phyloP scores from a whole-genome alignment of 2,888 invertebrate species.

The Gibbula magus region DNA sequence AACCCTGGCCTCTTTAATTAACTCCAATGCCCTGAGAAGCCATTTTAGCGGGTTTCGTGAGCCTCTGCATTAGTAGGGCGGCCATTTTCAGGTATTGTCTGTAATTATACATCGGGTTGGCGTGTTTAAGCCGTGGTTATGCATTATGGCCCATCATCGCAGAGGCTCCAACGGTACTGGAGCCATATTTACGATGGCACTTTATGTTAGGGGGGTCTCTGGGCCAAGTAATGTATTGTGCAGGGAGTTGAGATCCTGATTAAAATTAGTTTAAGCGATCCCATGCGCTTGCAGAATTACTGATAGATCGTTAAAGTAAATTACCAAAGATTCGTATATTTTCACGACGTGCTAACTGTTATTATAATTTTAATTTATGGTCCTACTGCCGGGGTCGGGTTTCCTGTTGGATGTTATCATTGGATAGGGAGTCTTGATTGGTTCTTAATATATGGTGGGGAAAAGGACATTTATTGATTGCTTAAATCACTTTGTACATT shows the following conservation, averaged over 20 bases:
- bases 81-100: not conserved
- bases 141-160: not conserved
- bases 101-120: slow-evolving; percentile 19
- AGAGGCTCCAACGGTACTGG: not conserved
- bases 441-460: not conserved
- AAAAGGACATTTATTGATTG: not conserved
- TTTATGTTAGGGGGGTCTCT: not conserved
- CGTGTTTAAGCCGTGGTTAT: not conserved
- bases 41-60: slow-evolving; percentile 10
- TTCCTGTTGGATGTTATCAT: no score
- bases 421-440: no score
- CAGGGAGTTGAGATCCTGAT: not conserved
- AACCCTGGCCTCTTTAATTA: slow-evolving; percentile 4
- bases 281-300: not conserved
- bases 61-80: not conserved
- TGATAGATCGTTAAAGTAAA: slow-evolving; percentile 16
- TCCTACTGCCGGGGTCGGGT: no score
- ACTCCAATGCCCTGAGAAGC: slow-evolving; percentile 2
- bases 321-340: not conserved
- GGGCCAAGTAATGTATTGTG: no score
- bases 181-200: slow-evolving; percentile 2
- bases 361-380: no score
- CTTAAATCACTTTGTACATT: not conserved
- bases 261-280: not conserved
- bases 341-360: not conserved